Base-by-base conservation (phyloP, 2,888 invertebrate genomes). In the Pristionchus arcanus region DNA sequence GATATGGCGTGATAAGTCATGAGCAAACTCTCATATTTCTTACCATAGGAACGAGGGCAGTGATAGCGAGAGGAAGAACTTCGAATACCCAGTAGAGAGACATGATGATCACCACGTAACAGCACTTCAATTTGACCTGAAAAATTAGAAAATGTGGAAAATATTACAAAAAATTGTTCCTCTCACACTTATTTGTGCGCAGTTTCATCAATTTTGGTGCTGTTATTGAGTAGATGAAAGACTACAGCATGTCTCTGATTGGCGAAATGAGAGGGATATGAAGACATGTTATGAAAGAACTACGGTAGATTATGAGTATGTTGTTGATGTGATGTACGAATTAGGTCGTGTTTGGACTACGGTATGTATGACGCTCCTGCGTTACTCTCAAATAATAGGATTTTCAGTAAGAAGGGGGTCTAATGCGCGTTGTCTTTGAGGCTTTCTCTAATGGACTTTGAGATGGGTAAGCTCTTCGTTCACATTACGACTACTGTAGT, bases 1-100 rank as follows among this genome's bases (percentile, higher is more conserved):
- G n/a, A n/a, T n/a, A n/a, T n/a, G n/a, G n/a, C n/a, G n/a, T n/a
- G n/a, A n/a, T n/a, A n/a, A n/a, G n/a, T n/a, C n/a, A n/a, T n/a
- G n/a, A n/a, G n/a, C n/a, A n/a, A n/a, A n/a, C n/a, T n/a, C n/a
- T n/a, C n/a, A n/a, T n/a, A n/a, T n/a, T 3, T 4, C 86, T 86
- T n/a, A 88, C 92, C 89, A 94, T 91, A 2, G 95, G 95, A 37
- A 95, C 91, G 31, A 95, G 90, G 0, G 95, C 95, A 7, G 95
- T 95, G 28, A 94, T 93, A 19, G 95, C 94, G 19, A 95, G 90
- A 2, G 95, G 95, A 49, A 95, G 91, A 11, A 92, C 92, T 89
- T 95, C 95, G 84, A 91, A 92, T 74, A 94, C 94, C 95, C 95
- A 95, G 87, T 94, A 95, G 49, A 90, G 34, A 1, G 92, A 93